Conservation (phyloP, 2,888 invertebrate genomes). For the Drosophila nr. perissopoda region DNA sequence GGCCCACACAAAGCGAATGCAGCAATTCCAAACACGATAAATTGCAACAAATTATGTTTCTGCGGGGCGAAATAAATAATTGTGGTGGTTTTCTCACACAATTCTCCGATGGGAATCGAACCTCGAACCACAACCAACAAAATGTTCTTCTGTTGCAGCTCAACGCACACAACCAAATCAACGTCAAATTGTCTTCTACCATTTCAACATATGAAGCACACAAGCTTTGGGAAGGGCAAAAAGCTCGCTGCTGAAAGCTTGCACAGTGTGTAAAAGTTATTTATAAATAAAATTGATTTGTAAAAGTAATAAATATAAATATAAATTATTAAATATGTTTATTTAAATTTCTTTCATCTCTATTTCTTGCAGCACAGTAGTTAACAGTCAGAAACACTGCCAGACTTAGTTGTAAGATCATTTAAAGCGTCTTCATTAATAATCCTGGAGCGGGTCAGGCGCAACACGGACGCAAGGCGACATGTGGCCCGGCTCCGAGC, state of each 20-base stretch:
- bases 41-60: conserved; percentile 51
- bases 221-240: conserved; percentile 14
- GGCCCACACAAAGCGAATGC: conserved; percentile 67
- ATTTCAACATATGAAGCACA: conserved; percentile 13
- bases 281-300: neutral
- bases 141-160: neutral
- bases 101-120: conserved; percentile 26
- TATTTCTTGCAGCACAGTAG: conserved; percentile 1
- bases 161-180: conserved; percentile 47
- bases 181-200: rapidly evolving
- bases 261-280: conserved; percentile 4
- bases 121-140: conserved; percentile 8
- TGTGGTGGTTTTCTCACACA: neutral
- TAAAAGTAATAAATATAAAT: neutral
- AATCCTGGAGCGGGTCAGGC: conserved; percentile 54
- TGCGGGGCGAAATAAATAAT: conserved; percentile 36
- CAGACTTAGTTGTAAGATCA: conserved; percentile 10
- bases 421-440: neutral
- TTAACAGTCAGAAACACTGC: conserved; percentile 11
- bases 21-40: conserved; percentile 64
- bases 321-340: too few species aligned
- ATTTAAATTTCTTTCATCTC: neutral
- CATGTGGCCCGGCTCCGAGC: conserved; percentile 82
- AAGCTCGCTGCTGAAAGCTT: conserved; percentile 40
- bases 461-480: conserved; percentile 37